Percentiles rank a stretch among this genome's conserved stretches.
phyloP scores from a whole-genome alignment of 2,797 vertebrate genomes.

The Xerus rutilus region DNA sequence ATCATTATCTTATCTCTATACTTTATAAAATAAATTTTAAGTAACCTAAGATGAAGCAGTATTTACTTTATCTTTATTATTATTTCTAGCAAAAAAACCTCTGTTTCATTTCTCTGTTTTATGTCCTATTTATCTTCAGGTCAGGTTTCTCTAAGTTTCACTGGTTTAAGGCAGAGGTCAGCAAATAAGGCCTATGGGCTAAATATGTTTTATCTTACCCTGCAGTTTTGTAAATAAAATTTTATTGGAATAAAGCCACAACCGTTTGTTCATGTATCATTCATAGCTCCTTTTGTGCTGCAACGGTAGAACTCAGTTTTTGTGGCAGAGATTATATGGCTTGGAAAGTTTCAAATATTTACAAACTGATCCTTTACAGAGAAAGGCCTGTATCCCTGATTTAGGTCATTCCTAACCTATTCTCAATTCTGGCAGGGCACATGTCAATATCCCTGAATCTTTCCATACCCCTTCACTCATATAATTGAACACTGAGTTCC shows the following conservation, averaged over 20 bases:
- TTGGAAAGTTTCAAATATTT: not conserved
- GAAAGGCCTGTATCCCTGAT: not conserved
- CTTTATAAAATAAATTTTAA: not conserved
- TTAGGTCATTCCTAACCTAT: not conserved
- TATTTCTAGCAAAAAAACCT: not conserved
- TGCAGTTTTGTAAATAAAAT: not conserved
- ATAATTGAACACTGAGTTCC: not conserved
- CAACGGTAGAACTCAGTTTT: not conserved
- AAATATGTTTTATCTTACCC: not conserved
- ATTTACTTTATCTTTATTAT: not conserved
- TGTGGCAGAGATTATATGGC: not conserved
- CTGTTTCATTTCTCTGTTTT: not conserved
- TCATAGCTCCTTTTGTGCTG: not conserved
- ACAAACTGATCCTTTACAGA: not conserved
- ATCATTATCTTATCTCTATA: not conserved
- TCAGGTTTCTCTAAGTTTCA: not conserved
- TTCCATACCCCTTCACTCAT: too few relatives aligned
- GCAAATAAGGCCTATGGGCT: not conserved
- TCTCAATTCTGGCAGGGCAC: not conserved
- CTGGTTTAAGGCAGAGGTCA: not conserved
- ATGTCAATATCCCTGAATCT: not conserved
- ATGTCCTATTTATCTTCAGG: not conserved
- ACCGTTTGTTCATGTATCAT: slow-evolving; percentile 6
- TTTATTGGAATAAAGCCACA: not conserved
- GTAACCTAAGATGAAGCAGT: not conserved